A percentile compares a stretch with the other conserved stretches of the same genome.
phyloP scores from a whole-genome alignment of 2,113 vertebrate genomes.

The Callipepla californica region DNA sequence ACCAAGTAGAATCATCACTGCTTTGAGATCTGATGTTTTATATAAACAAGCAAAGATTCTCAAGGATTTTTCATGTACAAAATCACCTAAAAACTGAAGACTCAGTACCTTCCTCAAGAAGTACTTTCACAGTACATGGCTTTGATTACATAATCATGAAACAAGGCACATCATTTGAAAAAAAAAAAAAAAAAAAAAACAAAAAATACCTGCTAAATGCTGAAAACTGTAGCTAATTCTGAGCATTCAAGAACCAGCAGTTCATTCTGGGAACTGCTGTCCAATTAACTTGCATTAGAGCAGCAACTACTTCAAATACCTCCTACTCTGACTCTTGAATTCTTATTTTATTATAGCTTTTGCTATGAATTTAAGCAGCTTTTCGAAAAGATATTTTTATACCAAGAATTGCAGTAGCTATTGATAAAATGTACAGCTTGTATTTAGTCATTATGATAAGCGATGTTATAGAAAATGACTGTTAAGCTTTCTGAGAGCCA shows the following conservation, averaged over 20 bases:
- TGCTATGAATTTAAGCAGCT: neutral
- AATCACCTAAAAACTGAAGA: neutral
- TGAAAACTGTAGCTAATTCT: neutral
- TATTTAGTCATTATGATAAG: neutral
- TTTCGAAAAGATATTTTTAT: neutral
- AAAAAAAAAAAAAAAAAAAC: neutral
- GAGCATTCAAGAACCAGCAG: neutral
- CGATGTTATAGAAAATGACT: neutral
- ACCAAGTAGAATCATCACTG: neutral
- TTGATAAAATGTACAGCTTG: neutral
- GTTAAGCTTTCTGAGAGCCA: neutral
- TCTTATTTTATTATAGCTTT: neutral
- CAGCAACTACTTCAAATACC: neutral
- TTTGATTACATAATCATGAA: constrained; percentile 3
- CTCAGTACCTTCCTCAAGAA: neutral
- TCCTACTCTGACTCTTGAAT: neutral
- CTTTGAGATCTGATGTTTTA: neutral
- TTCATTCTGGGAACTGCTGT: neutral
- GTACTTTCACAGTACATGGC: neutral
- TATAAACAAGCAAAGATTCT: neutral
- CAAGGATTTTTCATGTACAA: neutral
- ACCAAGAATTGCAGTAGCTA: neutral
- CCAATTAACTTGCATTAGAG: neutral
- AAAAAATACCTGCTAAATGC: neutral
- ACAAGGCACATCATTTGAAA: neutral